Conservation (phyloP, 2,888 invertebrate species). For the Ophion obscuratus region DNA sequence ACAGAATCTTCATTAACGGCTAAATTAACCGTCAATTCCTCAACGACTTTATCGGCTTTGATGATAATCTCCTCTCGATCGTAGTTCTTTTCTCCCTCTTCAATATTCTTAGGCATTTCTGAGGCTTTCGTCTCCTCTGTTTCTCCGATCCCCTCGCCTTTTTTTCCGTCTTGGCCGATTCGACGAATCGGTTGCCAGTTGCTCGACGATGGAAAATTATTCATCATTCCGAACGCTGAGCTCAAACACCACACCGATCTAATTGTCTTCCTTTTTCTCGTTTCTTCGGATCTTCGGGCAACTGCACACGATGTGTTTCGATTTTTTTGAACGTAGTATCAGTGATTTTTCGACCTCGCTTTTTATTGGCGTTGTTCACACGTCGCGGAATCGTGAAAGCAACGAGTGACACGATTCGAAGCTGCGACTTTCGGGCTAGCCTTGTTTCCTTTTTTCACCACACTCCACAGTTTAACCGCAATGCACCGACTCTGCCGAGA, state of each 20-base stretch:
- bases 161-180: background rate
- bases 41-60: constrained; percentile 5
- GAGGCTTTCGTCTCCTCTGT: background rate
- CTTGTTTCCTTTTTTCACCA: background rate
- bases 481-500: background rate
- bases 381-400: too few species aligned
- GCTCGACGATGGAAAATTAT: constrained; percentile 22
- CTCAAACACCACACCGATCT: too few species aligned
- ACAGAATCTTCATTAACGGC: constrained; percentile 24
- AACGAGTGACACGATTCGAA: too few species aligned
- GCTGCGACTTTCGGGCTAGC: too few species aligned
- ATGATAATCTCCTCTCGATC: background rate
- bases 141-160: background rate
- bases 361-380: too few species aligned
- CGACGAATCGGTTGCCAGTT: constrained; percentile 18
- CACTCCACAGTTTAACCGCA: background rate
- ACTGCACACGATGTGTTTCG: too few species aligned
- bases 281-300: background rate
- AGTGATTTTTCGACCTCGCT: too few species aligned
- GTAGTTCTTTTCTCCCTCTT: background rate
- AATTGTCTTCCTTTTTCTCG: background rate
- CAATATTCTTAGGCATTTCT: constrained; percentile 18
- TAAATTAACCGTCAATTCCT: background rate
- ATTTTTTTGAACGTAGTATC: background rate
- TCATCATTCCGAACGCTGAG: constrained; percentile 51